These are phyloP conservation scores for Gobius niger DNA, from an alignment of 2,113 vertebrate species.

Conservation along the genomic window DNA sequence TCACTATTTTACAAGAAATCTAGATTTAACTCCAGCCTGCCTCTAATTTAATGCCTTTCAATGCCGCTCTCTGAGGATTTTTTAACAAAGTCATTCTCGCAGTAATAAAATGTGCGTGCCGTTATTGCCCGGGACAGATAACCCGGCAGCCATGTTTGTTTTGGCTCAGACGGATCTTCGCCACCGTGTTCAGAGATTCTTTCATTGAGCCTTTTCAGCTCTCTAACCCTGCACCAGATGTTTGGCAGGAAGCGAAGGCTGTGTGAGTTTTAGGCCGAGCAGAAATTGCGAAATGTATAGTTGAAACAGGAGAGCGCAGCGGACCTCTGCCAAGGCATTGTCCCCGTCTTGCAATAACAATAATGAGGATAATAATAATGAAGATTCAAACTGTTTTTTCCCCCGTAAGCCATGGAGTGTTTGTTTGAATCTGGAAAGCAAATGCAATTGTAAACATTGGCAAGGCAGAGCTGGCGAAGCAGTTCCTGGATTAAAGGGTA, in stretches of 20 bases:
- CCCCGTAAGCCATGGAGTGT: no score
- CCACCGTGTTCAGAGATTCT: conserved; percentile 74
- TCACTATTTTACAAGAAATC: no score
- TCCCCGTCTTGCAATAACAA: conserved; percentile 37
- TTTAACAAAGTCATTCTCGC: neutral
- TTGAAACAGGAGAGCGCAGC: conserved; percentile 6
- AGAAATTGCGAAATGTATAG: conserved; percentile 25
- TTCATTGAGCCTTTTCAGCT: conserved; percentile 73
- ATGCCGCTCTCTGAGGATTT: no score
- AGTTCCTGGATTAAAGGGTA: no score
- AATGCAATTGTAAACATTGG: no score
- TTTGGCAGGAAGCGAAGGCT: conserved; percentile 59
- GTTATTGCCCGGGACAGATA: conserved; percentile 69
- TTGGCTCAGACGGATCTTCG: conserved; percentile 69
- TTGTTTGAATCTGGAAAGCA: no score
- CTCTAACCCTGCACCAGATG: conserved; percentile 76
- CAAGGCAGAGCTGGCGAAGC: no score
- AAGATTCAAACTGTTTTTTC: neutral
- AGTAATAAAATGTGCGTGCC: conserved; percentile 52
- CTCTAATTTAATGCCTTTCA: no score
- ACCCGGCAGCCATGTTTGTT: conserved; percentile 63
- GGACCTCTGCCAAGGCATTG: neutral
- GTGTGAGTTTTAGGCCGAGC: conserved; percentile 30
- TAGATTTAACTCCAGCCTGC: no score
- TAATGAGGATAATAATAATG: neutral